Percentiles rank a stretch among this genome's conserved stretches.
These are phyloP conservation scores for Leucoraja ocellata DNA, from an alignment of 2,797 vertebrate species.

Conservation along the genomic window DNA sequence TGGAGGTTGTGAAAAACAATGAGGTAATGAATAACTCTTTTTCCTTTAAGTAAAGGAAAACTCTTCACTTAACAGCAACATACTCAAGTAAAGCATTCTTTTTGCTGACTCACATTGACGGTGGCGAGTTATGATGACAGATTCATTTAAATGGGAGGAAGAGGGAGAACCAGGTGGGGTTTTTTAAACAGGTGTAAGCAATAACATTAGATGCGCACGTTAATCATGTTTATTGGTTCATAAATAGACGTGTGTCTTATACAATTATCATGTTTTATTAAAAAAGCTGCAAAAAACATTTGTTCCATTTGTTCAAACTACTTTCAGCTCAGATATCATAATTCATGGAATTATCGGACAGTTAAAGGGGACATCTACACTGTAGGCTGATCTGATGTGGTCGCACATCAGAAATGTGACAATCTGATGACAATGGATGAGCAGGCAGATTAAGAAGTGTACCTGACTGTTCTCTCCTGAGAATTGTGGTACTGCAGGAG, in stretches of 20 bases:
- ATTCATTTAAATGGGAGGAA: not conserved
- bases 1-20: too few relatives aligned
- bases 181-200: not conserved
- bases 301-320: not conserved
- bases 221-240: conserved; percentile 1
- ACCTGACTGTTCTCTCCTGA: too few relatives aligned
- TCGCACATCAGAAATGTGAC: not conserved
- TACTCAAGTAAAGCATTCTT: not conserved
- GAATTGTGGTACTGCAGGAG: not conserved
- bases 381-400: not conserved
- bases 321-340: not conserved
- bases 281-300: not conserved
- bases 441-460: not conserved
- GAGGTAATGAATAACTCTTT: too few relatives aligned
- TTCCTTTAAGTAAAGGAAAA: too few relatives aligned
- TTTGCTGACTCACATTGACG: not conserved
- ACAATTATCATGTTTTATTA: not conserved
- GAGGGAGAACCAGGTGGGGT: not conserved
- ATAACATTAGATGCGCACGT: not conserved
- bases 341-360: not conserved
- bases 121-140: not conserved
- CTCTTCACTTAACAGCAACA: too few relatives aligned
- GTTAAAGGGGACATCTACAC: not conserved
- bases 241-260: too few relatives aligned
- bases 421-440: not conserved